Evolutionary conservation across 1,140 invertebrate genomes (phyloP).

Genomic region (Globodera ellingtonae): DNA sequence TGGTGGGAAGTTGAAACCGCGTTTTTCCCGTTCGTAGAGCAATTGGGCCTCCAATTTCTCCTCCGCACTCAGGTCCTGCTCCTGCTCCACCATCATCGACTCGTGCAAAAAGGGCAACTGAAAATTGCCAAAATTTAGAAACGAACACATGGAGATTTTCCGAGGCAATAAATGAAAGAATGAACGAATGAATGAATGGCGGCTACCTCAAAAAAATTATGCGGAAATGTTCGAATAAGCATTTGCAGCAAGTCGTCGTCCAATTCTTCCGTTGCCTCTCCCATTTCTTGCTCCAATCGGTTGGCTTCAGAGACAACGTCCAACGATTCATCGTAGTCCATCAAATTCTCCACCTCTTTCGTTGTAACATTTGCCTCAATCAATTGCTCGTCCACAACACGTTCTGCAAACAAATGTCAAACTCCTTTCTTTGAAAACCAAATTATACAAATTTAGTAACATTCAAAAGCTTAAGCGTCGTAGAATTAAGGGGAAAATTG

Average conservation of each 20-base stretch:
- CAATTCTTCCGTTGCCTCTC: slow-evolving; percentile 49
- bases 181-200: slow-evolving; percentile 63
- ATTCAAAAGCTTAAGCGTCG: too few species aligned
- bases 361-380: slow-evolving; percentile 90
- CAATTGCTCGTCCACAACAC: slow-evolving; percentile 95
- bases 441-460: slow-evolving; percentile 10
- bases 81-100: slow-evolving; percentile 87
- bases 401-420: slow-evolving; percentile 70
- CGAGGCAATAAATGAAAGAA: slow-evolving; percentile 69
- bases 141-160: slow-evolving; percentile 71
- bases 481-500: too few species aligned
- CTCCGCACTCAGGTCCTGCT: slow-evolving; percentile 88
- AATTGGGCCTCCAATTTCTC: slow-evolving; percentile 90
- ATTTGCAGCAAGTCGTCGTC: slow-evolving; percentile 32
- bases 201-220: slow-evolving; percentile 75
- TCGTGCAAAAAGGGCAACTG: slow-evolving; percentile 93
- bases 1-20: neutral
- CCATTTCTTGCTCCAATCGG: neutral
- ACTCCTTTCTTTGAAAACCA: slow-evolving; percentile 31
- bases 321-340: slow-evolving; percentile 79
- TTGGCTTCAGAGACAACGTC: slow-evolving; percentile 30
- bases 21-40: slow-evolving; percentile 88
- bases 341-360: slow-evolving; percentile 89
- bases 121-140: slow-evolving; percentile 31
- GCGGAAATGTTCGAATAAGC: slow-evolving; percentile 76